Evolutionary conservation across 92 coral and sea anemone genomes (phyloP), one percentile per base, ranked within the genome.

Genomic region (Pocillopora grandis): DNA sequence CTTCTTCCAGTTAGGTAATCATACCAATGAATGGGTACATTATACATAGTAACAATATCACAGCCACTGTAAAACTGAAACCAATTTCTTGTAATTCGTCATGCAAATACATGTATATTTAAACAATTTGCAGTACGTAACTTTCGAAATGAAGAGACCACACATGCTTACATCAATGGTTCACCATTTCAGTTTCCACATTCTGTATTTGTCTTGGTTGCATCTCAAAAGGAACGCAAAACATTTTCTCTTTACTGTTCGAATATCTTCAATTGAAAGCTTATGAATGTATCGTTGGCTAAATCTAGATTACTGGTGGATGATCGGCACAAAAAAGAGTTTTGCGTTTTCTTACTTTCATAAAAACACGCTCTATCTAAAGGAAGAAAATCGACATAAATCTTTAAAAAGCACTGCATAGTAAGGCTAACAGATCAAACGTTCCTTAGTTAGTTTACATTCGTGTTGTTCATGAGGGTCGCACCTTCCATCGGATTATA

Each of bases 151-250:
- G 8, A 27, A 27, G 31, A 42, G 52, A 42, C 8, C 52, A 42
- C 52, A 42, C 52, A 42, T 42, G 52, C 52, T 42, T 3, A 7
- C 52, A 42, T 18, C 15, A 13, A 27, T 18, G 49, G 36, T 68
- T 27, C 23, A 42, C n/a, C 72, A 68, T 68, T 68, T 68, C 72
- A 33, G 72, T 68, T 68, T 68, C 72, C 72, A 17, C 72, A 13
- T 13, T 1, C n/a, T 11, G 49, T 66, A 27, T 0, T 12, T 66
- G 23, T 27, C 42, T 66, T 27, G 31, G 61, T 8, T 66, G 36
- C 2, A 2, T 12, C 15, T 68, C 8, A 33, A 23, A 66, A 66
- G 48, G 71, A 27, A 2, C 37, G 36, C 3, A 48, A 33, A 68
- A 68, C 36, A 42, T 42, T 42, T 42, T 42, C 52, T 33, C 72